phyloP scores from a whole-genome alignment of 2,888 invertebrate genomes.

The Exocentrus adspersus region DNA sequence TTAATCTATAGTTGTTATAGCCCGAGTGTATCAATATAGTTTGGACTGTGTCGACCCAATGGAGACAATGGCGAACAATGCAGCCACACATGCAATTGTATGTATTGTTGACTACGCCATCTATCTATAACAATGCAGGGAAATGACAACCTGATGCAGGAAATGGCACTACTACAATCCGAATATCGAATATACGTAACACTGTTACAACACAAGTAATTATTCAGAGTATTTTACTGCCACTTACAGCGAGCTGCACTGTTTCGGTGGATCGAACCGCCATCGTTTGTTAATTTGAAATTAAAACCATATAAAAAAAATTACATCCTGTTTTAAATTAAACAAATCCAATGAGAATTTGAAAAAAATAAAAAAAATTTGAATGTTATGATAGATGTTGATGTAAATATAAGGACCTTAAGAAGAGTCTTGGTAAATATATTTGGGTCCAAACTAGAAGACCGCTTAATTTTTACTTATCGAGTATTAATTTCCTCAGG shows the following conservation, averaged over 20 bases:
- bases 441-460: too few species aligned
- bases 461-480: too few species aligned
- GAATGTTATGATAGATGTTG: too few species aligned
- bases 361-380: too few species aligned
- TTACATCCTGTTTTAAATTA: too few species aligned
- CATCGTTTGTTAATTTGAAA: too few species aligned
- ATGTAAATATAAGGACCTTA: too few species aligned
- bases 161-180: slow-evolving; percentile 49
- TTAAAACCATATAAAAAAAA: background rate
- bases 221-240: slow-evolving; percentile 24
- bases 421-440: too few species aligned
- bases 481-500: too few species aligned
- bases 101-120: slow-evolving; percentile 58
- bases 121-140: slow-evolving; percentile 58
- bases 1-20: slow-evolving; percentile 62
- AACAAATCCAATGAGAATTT: too few species aligned
- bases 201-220: slow-evolving; percentile 34
- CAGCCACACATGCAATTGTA: slow-evolving; percentile 61
- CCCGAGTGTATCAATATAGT: slow-evolving; percentile 61
- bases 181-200: slow-evolving; percentile 38
- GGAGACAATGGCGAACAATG: slow-evolving; percentile 59
- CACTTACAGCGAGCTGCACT: background rate
- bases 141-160: slow-evolving; percentile 58
- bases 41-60: slow-evolving; percentile 59
- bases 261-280: too few species aligned